Percentiles rank a stretch among this genome's conserved stretches.
Conservation (phyloP, 2,888 invertebrate species). For the Suillia variegata region DNA sequence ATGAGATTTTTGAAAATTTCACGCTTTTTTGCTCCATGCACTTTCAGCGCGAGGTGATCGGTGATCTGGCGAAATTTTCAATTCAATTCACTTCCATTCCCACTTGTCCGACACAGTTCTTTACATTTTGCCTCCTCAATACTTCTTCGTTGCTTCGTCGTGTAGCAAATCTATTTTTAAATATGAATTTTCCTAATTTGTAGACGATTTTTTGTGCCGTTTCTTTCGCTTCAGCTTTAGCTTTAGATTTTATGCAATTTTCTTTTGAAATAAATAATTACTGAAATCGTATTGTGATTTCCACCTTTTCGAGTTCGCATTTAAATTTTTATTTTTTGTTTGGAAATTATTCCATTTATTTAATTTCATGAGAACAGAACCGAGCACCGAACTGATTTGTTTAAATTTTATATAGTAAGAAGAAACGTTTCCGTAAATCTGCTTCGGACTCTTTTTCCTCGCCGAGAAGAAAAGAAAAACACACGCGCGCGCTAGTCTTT, state of each 20-base stretch:
- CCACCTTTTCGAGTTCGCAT: no score
- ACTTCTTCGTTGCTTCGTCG: constrained; percentile 28
- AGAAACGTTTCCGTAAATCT: not conserved
- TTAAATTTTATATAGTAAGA: no score
- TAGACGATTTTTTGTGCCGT: constrained; percentile 10
- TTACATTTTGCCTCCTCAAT: not conserved
- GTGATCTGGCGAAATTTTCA: constrained; percentile 3
- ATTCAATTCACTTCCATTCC: not conserved
- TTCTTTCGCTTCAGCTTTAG: not conserved
- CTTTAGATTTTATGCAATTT: constrained; percentile 12
- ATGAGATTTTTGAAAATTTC: not conserved
- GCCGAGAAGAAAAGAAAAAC: no score
- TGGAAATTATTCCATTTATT: no score
- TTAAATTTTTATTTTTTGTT: no score
- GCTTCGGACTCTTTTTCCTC: no score
- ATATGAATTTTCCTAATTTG: constrained; percentile 55
- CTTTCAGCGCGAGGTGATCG: no score
- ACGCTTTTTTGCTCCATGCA: not conserved
- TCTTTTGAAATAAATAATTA: not conserved
- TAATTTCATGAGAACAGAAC: no score
- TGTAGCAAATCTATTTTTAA: constrained; percentile 56
- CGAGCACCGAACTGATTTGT: no score
- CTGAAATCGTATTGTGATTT: no score
- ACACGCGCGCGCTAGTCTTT: not conserved
- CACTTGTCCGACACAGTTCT: not conserved